phyloP scores from a whole-genome alignment of 2,797 vertebrate species.

The Hemibagrus guttatus region DNA sequence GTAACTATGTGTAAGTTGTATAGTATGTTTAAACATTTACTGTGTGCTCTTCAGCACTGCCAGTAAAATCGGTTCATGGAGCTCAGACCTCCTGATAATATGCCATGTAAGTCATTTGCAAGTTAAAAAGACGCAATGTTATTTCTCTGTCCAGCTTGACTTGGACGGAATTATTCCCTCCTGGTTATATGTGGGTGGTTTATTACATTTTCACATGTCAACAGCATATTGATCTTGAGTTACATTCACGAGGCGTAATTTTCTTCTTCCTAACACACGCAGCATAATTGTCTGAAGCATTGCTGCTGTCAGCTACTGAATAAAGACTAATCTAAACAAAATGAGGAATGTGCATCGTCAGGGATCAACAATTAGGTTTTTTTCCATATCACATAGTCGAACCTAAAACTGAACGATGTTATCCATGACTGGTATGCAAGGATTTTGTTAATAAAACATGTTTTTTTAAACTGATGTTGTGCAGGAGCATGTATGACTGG shows the following conservation, averaged over 20 bases:
- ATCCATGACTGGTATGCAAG: background rate
- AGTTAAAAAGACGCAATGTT: background rate
- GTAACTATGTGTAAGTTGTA: background rate
- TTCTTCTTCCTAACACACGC: background rate
- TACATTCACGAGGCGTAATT: background rate
- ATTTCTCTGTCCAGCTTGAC: too few species aligned
- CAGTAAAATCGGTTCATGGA: background rate
- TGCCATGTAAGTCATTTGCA: background rate
- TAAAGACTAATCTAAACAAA: background rate
- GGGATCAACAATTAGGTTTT: background rate
- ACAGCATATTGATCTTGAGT: background rate
- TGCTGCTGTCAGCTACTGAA: background rate
- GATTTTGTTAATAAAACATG: background rate
- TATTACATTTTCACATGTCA: background rate
- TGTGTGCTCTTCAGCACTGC: background rate
- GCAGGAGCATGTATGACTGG: background rate
- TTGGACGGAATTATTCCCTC: background rate
- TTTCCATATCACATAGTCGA: too few species aligned
- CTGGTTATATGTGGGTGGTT: background rate
- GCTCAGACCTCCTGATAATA: background rate
- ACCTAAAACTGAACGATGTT: background rate
- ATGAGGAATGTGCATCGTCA: too few species aligned
- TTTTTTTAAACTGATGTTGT: background rate
- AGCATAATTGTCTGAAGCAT: too few species aligned
- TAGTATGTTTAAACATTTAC: background rate